Evolutionary conservation across 2,888 invertebrate species (phyloP).

Genomic region (Rugalucina vietnamica): DNA sequence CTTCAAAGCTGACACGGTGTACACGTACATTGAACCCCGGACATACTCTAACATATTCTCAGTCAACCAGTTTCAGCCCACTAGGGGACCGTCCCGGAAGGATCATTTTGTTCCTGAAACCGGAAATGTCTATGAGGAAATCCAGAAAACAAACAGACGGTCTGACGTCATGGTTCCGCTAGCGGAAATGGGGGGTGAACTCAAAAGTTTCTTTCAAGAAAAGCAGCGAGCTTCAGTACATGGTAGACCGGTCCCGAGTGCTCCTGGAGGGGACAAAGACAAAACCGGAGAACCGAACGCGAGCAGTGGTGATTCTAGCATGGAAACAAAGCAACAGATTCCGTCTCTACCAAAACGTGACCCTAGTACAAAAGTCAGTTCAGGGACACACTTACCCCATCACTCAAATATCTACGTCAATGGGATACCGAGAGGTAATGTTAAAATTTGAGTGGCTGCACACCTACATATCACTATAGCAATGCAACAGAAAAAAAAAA

Average conservation of each 20-base stretch:
- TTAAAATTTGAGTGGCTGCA: too few species aligned
- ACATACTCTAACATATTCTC: conserved; percentile 28
- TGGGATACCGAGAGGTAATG: neutral
- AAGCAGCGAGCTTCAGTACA: neutral
- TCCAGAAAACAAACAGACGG: neutral
- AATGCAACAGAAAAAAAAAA: too few species aligned
- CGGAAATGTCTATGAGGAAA: neutral
- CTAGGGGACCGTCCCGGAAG: neutral
- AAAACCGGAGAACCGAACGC: too few species aligned
- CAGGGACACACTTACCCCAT: neutral
- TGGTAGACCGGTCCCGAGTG: neutral
- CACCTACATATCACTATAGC: too few species aligned
- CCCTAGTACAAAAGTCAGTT: neutral
- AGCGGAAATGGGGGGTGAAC: neutral
- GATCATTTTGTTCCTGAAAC: neutral
- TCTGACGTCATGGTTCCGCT: neutral
- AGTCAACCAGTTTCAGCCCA: conserved; percentile 4
- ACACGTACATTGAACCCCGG: conserved; percentile 55
- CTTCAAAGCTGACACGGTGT: conserved; percentile 37
- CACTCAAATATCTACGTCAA: neutral
- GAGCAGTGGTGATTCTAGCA: too few species aligned
- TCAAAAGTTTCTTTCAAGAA: neutral
- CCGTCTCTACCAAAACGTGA: neutral
- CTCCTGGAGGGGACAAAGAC: too few species aligned
- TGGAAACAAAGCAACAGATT: neutral